phyloP scores from a whole-genome alignment of 2,888 invertebrate species.

The Caenorhabditis panamensis region DNA sequence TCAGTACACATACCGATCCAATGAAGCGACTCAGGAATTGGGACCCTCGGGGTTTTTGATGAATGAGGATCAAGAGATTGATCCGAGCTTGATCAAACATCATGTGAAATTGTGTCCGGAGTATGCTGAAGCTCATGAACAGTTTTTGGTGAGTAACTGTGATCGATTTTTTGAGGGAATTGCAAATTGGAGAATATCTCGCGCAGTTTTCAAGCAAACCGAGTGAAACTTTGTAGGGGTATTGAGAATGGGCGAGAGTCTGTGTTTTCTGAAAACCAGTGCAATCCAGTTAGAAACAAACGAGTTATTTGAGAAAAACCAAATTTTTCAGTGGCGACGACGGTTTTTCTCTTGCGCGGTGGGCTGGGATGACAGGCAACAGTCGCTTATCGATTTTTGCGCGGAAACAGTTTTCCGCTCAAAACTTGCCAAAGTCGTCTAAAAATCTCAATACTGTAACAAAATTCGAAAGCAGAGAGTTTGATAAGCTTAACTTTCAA shows the following conservation, averaged over 20 bases:
- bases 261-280: neutral
- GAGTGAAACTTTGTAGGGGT: neutral
- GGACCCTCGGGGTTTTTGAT: neutral
- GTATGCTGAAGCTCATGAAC: conserved; percentile 7
- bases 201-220: neutral
- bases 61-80: conserved; percentile 20
- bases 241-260: neutral
- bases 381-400: neutral
- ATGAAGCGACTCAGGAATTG: neutral
- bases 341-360: no score
- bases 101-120: conserved; percentile 37
- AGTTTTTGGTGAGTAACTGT: conserved; percentile 32
- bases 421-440: no score
- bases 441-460: no score
- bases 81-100: conserved; percentile 20
- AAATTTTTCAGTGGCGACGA: neutral
- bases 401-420: no score
- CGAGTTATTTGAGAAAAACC: neutral
- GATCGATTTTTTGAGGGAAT: neutral
- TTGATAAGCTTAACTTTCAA: no score
- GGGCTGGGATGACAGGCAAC: no score
- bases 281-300: no score
- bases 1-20: conserved; percentile 14
- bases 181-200: neutral
- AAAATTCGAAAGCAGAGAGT: no score